phyloP scores from a whole-genome alignment of 1,140 invertebrate species.

The Zaprionus tsacasi region DNA sequence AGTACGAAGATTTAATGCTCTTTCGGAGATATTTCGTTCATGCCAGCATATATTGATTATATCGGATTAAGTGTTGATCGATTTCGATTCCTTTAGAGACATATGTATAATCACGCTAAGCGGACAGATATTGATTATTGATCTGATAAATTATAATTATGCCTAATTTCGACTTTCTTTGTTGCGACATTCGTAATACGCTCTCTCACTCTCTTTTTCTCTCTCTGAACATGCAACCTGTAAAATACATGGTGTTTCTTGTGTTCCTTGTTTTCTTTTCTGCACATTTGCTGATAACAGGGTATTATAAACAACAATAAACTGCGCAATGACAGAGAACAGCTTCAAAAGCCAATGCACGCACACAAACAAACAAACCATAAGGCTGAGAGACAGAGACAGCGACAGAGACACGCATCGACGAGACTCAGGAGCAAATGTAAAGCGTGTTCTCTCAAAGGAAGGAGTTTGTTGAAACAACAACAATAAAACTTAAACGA shows the following conservation, averaged over 20 bases:
- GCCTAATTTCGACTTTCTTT: neutral
- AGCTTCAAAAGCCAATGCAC: constrained; percentile 11
- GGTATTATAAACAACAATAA: constrained; percentile 11
- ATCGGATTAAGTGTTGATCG: neutral
- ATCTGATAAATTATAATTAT: neutral
- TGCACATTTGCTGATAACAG: neutral
- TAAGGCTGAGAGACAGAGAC: neutral
- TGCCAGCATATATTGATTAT: neutral
- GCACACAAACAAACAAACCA: constrained; percentile 11
- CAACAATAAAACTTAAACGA: constrained; percentile 17
- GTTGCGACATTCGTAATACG: neutral
- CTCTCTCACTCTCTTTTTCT: neutral
- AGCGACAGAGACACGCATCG: neutral
- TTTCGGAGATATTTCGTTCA: neutral
- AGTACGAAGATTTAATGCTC: neutral
- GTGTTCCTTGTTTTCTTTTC: neutral
- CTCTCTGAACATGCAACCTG: neutral
- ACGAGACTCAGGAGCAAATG: neutral
- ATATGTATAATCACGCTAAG: too few species aligned
- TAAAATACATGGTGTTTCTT: neutral
- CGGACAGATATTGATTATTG: neutral
- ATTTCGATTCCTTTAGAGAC: neutral
- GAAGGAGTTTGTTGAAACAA: constrained; percentile 31
- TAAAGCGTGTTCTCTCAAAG: constrained; percentile 29
- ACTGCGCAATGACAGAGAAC: neutral